Base-by-base conservation (phyloP, 2,888 invertebrate genomes). In the Teleiodes luculella region DNA sequence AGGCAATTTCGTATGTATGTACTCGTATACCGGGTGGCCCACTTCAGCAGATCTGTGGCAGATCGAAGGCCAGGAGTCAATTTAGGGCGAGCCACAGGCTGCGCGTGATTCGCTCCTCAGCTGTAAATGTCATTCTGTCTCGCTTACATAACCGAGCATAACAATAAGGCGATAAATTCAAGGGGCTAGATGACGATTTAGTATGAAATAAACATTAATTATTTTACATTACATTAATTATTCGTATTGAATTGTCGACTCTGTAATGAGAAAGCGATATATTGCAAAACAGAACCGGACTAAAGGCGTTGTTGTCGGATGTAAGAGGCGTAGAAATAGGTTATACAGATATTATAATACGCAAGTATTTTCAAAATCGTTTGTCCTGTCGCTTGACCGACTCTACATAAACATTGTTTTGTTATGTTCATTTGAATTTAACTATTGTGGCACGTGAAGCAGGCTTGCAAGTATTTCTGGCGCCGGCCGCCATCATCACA, bases 111-210 rank as follows among this genome's bases (percentile, higher is more conserved):
- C 70, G 66, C 66, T 74, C 73, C 72, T 68, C 72, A 68, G 65
- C 68, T 64, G 71, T 76, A 82, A 83, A 86, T 86, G 85, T 83
- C 85, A 86, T 70, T 72, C 78, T 76, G 78, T 75, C 71, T 61
- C 57, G 62, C 63, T 83, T 82, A 73, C 74, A 72, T 78, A 79
- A 83, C 59, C 50, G 36, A 57, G 53, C 55, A 54, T 57, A 55
- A 61, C 65, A 63, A 61, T 62, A 58, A 60, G 46, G 59, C 57
- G 58, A 59, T 59, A 56, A 52, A 53, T 60, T 60, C 46, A n/a
- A n/a, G n/a, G n/a, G n/a, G n/a, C n/a, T n/a, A n/a, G n/a, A n/a
- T n/a, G n/a, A n/a, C n/a, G n/a, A n/a, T n/a, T n/a, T n/a, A n/a
- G n/a, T n/a, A n/a, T n/a, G n/a, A n/a, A n/a, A n/a, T n/a, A n/a